Percentiles rank a stretch among this genome's conserved stretches.
Conservation (phyloP, 2,113 vertebrate species). For the Peucedramus taeniatus region DNA sequence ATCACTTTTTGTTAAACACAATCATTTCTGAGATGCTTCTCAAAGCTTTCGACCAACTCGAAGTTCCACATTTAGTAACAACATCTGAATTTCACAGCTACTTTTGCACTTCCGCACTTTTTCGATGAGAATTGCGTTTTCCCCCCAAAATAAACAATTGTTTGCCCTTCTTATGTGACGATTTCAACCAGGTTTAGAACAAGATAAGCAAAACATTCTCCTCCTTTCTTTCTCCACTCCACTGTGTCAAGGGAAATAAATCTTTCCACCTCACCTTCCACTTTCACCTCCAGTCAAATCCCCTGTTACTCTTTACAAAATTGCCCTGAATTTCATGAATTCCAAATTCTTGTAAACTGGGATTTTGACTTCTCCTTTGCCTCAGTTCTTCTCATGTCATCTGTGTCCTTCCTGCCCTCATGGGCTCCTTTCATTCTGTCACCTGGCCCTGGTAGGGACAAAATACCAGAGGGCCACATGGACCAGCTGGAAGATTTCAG, state of each 20-base stretch:
- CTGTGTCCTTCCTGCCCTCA: not conserved
- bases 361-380: not conserved
- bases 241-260: not conserved
- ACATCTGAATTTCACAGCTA: not conserved
- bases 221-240: not conserved
- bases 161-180: accelerated
- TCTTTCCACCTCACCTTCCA: not conserved
- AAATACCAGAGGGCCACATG: not conserved
- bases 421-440: not conserved
- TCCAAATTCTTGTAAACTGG: not conserved
- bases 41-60: not conserved
- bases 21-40: not conserved
- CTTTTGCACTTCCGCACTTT: not conserved
- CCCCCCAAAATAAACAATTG: not conserved
- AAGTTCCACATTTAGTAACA: not conserved
- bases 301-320: not conserved
- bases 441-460: not conserved
- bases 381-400: accelerated
- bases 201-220: not conserved
- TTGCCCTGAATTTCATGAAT: not conserved
- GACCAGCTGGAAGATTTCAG: not conserved
- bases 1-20: not conserved
- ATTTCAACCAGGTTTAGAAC: not conserved
- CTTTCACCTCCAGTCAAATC: not conserved
- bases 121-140: not conserved